These are phyloP conservation scores for Papilio dardanus DNA, from an alignment of 1,140 invertebrate genomes.

Conservation along the genomic window DNA sequence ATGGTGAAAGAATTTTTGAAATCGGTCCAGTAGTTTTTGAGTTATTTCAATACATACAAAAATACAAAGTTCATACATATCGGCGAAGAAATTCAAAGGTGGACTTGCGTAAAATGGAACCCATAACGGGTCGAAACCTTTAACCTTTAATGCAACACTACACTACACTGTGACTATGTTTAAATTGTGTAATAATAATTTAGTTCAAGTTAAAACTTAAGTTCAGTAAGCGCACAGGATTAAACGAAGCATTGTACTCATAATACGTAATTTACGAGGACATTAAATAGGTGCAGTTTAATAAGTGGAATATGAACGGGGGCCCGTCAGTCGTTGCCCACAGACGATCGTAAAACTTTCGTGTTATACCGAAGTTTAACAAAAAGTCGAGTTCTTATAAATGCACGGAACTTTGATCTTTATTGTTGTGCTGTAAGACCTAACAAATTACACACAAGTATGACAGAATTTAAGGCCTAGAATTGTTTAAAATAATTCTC, in stretches of 20 bases:
- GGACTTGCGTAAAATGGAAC: no score
- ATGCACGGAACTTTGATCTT: background rate
- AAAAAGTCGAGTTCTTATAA: constrained; percentile 33
- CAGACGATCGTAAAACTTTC: constrained; percentile 52
- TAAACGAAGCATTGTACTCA: constrained; percentile 73
- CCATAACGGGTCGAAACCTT: no score
- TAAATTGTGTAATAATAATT: constrained; percentile 11
- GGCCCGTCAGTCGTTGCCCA: constrained; percentile 47
- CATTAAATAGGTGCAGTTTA: constrained; percentile 71
- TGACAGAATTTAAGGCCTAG: background rate
- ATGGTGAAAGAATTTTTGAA: no score
- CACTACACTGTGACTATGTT: no score
- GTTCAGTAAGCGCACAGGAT: constrained; percentile 51
- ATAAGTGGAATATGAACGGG: constrained; percentile 68
- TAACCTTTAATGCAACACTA: no score
- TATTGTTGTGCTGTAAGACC: background rate
- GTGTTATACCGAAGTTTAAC: constrained; percentile 38
- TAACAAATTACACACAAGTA: background rate
- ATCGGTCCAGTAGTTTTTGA: no score
- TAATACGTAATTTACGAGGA: constrained; percentile 74
- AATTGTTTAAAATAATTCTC: background rate
- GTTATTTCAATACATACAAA: no score
- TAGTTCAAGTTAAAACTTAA: constrained; percentile 13
- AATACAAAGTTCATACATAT: no score
- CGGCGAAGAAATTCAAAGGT: no score